Evolutionary conservation across 2,797 vertebrate species (phyloP).

Genomic region (Chelon labrosus): DNA sequence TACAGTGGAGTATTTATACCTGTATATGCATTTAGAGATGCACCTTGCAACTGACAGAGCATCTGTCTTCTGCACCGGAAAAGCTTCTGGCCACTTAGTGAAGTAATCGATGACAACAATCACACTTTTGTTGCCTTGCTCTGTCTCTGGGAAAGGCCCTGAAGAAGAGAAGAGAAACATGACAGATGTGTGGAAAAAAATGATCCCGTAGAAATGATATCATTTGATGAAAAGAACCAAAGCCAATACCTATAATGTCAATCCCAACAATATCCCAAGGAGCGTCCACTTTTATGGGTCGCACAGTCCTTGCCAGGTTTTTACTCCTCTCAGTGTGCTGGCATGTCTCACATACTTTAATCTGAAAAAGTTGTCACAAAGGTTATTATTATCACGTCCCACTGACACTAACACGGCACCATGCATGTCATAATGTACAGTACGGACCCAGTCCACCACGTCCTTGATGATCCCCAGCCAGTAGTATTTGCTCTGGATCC

Average conservation of each 20-base stretch:
- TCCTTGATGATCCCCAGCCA: slow-evolving; percentile 95
- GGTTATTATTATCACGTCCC: background rate
- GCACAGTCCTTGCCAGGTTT: slow-evolving; percentile 79
- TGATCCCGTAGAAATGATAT: background rate
- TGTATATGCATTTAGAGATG: slow-evolving; percentile 88
- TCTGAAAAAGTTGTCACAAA: slow-evolving; percentile 76
- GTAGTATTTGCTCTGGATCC: slow-evolving; percentile 94
- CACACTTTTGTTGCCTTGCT: slow-evolving; percentile 83
- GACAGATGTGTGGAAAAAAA: background rate
- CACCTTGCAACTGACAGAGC: slow-evolving; percentile 86
- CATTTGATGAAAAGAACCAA: background rate
- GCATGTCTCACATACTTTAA: slow-evolving; percentile 93
- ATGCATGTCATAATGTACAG: background rate
- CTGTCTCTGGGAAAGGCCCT: slow-evolving; percentile 90
- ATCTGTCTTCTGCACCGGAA: slow-evolving; percentile 87
- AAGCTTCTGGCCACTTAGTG: slow-evolving; percentile 93
- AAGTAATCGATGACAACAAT: slow-evolving; percentile 89
- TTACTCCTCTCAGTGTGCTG: slow-evolving; percentile 90
- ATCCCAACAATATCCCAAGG: slow-evolving; percentile 91
- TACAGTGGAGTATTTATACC: slow-evolving; percentile 75
- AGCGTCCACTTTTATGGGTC: slow-evolving; percentile 88
- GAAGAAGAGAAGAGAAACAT: slow-evolving; percentile 20
- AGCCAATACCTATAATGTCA: slow-evolving; percentile 85
- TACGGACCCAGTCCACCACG: slow-evolving; percentile 92
- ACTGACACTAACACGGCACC: background rate